Evolutionary conservation across 2,797 vertebrate genomes (phyloP).

Genomic region (Arremon brunneinucha): DNA sequence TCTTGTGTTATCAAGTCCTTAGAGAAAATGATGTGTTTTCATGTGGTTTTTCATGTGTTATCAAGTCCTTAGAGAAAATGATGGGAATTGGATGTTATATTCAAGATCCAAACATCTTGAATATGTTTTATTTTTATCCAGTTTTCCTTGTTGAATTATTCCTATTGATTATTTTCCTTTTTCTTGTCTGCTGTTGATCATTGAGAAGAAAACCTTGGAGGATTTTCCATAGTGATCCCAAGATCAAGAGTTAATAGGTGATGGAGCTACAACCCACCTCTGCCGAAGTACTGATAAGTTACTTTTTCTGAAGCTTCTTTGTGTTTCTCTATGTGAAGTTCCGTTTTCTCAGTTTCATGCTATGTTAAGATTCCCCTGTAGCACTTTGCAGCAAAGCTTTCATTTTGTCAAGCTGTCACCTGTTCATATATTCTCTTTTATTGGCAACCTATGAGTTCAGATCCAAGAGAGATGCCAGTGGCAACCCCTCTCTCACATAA

Average conservation of each 20-base stretch:
- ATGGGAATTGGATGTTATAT: background rate
- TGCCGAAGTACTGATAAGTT: background rate
- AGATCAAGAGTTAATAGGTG: background rate
- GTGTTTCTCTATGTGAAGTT: background rate
- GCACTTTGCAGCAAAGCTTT: background rate
- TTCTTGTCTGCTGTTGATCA: background rate
- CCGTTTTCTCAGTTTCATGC: background rate
- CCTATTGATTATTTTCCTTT: background rate
- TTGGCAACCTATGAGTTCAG: background rate
- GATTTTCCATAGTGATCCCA: background rate
- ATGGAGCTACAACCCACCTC: background rate
- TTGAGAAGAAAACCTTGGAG: background rate
- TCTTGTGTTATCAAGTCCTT: background rate
- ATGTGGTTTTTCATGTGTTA: background rate
- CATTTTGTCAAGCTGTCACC: background rate
- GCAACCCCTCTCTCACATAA: background rate
- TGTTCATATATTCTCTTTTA: background rate
- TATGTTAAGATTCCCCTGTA: background rate
- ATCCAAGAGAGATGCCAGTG: background rate
- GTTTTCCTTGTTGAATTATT: background rate
- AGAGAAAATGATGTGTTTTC: background rate
- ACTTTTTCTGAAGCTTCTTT: background rate
- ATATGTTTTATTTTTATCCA: background rate
- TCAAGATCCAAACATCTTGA: background rate
- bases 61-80: background rate